Percentiles rank a stretch among this genome's conserved stretches.
Evolutionary conservation across 1,140 invertebrate genomes (phyloP).

Genomic region (Bemisia tabaci): DNA sequence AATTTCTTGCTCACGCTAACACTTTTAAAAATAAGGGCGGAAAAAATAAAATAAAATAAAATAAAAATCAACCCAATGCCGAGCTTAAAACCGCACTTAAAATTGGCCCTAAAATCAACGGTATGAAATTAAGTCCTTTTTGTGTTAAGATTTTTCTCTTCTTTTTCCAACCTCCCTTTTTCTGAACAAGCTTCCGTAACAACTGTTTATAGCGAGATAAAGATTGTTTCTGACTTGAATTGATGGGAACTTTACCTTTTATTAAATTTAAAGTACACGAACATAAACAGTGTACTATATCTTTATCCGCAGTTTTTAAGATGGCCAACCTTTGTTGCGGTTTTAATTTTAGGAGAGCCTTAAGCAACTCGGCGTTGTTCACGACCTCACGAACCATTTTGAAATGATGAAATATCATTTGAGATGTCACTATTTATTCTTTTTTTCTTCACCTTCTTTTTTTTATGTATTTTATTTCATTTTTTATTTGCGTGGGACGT

Average conservation of each 20-base stretch:
- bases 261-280: slow-evolving; percentile 9
- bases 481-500: no score
- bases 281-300: slow-evolving; percentile 1
- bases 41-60: no score
- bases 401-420: no score
- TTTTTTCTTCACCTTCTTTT: no score
- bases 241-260: slow-evolving; percentile 3
- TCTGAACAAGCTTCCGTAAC: slow-evolving; percentile 2
- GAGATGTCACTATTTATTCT: no score
- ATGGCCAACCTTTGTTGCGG: neutral
- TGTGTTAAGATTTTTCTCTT: slow-evolving; percentile 11
- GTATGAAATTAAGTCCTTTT: slow-evolving; percentile 1
- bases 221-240: neutral
- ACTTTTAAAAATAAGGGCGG: no score
- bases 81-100: slow-evolving; percentile 2
- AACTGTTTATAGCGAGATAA: neutral
- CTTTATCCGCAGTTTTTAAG: slow-evolving; percentile 1
- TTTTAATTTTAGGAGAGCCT: slow-evolving; percentile 3
- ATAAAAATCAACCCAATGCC: no score
- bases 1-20: no score
- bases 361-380: no score
- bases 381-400: no score
- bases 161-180: slow-evolving; percentile 4
- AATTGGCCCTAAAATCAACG: neutral
- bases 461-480: no score